Conservation (phyloP, 2,888 invertebrate species). For the Galeruca laticollis region DNA sequence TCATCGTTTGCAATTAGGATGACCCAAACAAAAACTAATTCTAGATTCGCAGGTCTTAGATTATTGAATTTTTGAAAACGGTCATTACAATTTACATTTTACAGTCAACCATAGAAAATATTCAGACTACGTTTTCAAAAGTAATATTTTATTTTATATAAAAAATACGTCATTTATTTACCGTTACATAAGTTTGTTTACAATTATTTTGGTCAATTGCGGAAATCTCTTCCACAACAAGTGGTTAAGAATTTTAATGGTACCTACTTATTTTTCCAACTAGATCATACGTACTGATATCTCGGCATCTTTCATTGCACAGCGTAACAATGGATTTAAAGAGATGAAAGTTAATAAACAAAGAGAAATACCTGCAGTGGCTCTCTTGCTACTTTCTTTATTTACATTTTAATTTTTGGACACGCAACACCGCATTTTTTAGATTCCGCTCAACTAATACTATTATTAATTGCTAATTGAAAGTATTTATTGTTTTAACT, state of each 20-base stretch:
- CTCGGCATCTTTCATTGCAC: background rate
- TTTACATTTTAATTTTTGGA: background rate
- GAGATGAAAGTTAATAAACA: slow-evolving; percentile 3
- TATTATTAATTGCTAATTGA: background rate
- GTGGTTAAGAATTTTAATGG: background rate
- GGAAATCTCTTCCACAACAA: background rate
- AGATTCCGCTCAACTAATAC: background rate
- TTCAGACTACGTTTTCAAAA: no score
- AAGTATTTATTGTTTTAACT: no score
- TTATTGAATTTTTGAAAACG: no score
- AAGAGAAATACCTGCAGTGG: slow-evolving; percentile 1
- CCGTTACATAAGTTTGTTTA: background rate
- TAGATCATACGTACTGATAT: background rate
- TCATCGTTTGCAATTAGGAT: no score
- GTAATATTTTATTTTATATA: no score
- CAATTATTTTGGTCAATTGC: background rate
- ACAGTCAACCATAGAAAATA: no score
- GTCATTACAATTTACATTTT: no score
- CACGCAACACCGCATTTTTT: slow-evolving; percentile 3
- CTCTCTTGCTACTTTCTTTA: slow-evolving; percentile 10
- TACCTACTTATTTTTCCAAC: background rate
- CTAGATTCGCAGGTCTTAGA: no score
- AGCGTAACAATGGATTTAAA: background rate
- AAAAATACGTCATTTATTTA: no score
- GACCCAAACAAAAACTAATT: no score